Evolutionary conservation across 2,797 vertebrate species (phyloP), one percentile per base, ranked within the genome.

Genomic region (Artibeus jamaicensis): DNA sequence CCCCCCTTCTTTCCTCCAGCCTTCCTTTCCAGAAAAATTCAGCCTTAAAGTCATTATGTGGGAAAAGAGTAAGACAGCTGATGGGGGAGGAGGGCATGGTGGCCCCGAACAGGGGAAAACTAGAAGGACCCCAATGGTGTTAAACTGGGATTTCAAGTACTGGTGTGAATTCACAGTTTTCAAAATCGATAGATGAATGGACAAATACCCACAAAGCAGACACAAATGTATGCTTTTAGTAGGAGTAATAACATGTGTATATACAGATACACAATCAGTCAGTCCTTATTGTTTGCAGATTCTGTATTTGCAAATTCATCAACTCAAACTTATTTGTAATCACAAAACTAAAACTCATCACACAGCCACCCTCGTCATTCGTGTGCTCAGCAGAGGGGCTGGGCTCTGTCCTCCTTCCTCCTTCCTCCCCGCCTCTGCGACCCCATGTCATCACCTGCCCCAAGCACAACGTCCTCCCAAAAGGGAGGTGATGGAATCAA

Each of bases 371-470:
- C 82, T 88, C 73, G 84, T 84, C 50, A 48, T 93, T 81, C 93
- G 86, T 96, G 94, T 0, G 46, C 87, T 97, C 7, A 14, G 95
- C 46, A 6, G 79, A 97, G 95, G 86, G 96, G 97, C 89, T 0
- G 87, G 87, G 93, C 97, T n/a, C 55, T 96, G 32, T 57, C 59
- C 59, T 79, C 44, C 93, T 96, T 89, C 94, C 96, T 92, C 89
- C 96, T 91, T 85, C 89, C 26, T 95, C 65, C 73, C 95, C 19
- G 90, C 34, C 14, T 37, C 5, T 55, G 65, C 68, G 89, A 59
- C 67, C 83, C 57, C 15, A 44, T 73, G 91, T 76, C 81, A 46
- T 53, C 81, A n/a, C 76, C 50, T 39, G 8, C 29, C 55, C 7
- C 2, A 50, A 70, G 67, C 97, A 97, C 95, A 91, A 95, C 95